Evolutionary conservation across 1,140 invertebrate species (phyloP).

Genomic region (Nasonia giraulti): DNA sequence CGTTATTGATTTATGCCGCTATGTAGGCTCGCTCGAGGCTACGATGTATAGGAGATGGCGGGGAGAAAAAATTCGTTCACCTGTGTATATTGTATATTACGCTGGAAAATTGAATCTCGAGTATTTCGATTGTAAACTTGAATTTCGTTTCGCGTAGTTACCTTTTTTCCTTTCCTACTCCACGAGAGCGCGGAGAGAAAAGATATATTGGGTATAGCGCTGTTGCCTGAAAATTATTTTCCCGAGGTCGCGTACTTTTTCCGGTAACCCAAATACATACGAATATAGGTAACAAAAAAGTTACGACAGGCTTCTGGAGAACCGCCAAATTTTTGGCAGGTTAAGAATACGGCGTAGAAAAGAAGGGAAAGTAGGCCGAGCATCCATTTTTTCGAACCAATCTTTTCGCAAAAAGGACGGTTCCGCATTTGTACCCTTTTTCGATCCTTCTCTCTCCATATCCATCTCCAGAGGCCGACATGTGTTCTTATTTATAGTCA

Average conservation of each 20-base stretch:
- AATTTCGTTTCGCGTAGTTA: not conserved
- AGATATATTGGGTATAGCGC: too few species aligned
- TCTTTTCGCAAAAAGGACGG: not conserved
- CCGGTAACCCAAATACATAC: too few species aligned
- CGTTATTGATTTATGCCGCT: slow-evolving; percentile 8
- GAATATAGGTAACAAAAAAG: not conserved
- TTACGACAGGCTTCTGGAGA: not conserved
- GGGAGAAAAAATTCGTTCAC: not conserved
- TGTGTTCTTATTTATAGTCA: not conserved
- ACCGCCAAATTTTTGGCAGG: not conserved
- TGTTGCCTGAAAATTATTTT: too few species aligned
- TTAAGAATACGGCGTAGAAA: not conserved
- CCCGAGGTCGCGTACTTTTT: too few species aligned
- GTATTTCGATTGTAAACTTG: not conserved
- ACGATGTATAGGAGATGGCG: not conserved
- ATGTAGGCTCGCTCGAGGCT: not conserved
- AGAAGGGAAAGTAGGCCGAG: not conserved
- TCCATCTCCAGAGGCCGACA: not conserved
- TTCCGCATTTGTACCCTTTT: not conserved
- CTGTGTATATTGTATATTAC: not conserved
- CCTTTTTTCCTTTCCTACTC: too few species aligned
- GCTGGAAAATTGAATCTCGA: not conserved
- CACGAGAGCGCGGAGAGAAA: too few species aligned
- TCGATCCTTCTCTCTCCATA: not conserved
- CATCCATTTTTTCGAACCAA: not conserved